Percentiles rank a stretch among this genome's conserved stretches.
Evolutionary conservation across 2,888 invertebrate genomes (phyloP).

Genomic region (Autographa gamma): DNA sequence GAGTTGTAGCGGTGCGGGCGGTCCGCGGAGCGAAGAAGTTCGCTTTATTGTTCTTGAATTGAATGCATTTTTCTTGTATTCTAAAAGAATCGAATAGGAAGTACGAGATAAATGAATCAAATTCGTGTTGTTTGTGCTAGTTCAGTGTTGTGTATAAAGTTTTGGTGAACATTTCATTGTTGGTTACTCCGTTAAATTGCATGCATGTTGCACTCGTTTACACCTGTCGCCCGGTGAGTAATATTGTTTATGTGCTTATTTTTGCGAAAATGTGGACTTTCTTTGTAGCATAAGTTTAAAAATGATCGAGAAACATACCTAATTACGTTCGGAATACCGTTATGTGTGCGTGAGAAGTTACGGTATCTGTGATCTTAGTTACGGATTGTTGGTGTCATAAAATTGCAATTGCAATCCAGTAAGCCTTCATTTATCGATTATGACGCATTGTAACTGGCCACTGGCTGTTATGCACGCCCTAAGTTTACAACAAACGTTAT

Average conservation of each 20-base stretch:
- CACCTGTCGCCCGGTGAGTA: slow-evolving; percentile 85
- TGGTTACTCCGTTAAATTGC: slow-evolving; percentile 53
- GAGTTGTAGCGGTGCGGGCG: slow-evolving; percentile 51
- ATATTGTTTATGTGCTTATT: slow-evolving; percentile 53
- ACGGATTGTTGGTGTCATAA: slow-evolving; percentile 55
- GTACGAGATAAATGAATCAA: slow-evolving; percentile 46
- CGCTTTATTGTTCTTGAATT: slow-evolving; percentile 58
- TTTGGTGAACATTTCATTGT: slow-evolving; percentile 54
- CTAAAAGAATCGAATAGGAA: slow-evolving; percentile 46
- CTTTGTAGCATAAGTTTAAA: slow-evolving; percentile 20
- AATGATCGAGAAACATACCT: slow-evolving; percentile 17
- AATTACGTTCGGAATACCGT: slow-evolving; percentile 53
- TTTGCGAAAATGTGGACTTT: slow-evolving; percentile 38
- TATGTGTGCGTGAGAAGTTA: slow-evolving; percentile 47
- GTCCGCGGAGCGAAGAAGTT: slow-evolving; percentile 52
- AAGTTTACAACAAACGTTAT: slow-evolving; percentile 37
- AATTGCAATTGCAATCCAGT: slow-evolving; percentile 73
- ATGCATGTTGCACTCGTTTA: slow-evolving; percentile 62
- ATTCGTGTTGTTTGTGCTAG: slow-evolving; percentile 53
- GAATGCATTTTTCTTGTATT: slow-evolving; percentile 62
- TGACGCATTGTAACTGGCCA: slow-evolving; percentile 60
- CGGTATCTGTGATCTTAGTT: slow-evolving; percentile 42
- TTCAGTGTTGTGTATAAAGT: slow-evolving; percentile 61
- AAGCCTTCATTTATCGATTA: slow-evolving; percentile 78
- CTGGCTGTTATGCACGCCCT: slow-evolving; percentile 34